phyloP scores from a whole-genome alignment of 2,888 invertebrate species.

The Pollenia angustigena region DNA sequence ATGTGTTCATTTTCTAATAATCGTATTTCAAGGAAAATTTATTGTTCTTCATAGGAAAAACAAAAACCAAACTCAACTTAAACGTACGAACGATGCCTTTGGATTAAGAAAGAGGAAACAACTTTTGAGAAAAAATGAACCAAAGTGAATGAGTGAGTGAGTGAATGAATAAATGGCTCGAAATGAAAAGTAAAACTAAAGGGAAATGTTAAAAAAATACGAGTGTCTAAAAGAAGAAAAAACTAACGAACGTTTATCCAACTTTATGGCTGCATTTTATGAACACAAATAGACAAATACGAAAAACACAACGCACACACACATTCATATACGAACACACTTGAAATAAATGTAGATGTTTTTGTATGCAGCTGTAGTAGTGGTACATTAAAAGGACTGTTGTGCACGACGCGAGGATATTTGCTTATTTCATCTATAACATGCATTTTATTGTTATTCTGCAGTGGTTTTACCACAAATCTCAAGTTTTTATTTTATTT shows the following conservation, averaged over 20 bases:
- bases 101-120: slow-evolving; percentile 36
- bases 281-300: slow-evolving; percentile 55
- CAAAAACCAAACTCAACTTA: neutral
- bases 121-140: slow-evolving; percentile 4
- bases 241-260: slow-evolving; percentile 34
- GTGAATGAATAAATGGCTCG: slow-evolving; percentile 14
- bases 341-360: slow-evolving; percentile 20
- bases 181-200: slow-evolving; percentile 41
- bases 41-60: slow-evolving; percentile 46
- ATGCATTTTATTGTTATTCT: slow-evolving; percentile 64
- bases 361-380: slow-evolving; percentile 20
- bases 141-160: slow-evolving; percentile 30
- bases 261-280: slow-evolving; percentile 64
- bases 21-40: slow-evolving; percentile 67
- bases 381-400: slow-evolving; percentile 52
- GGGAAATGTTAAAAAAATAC: slow-evolving; percentile 39
- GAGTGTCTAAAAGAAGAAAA: slow-evolving; percentile 11
- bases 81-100: slow-evolving; percentile 31
- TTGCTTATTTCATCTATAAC: slow-evolving; percentile 43
- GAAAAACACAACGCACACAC: neutral
- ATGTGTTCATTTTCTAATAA: slow-evolving; percentile 70
- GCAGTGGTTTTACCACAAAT: slow-evolving; percentile 63
- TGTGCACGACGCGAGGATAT: slow-evolving; percentile 34
- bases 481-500: slow-evolving; percentile 16
- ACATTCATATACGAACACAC: slow-evolving; percentile 1